These are phyloP conservation scores for Zeuzera pyrina DNA, from an alignment of 2,888 invertebrate genomes.

Conservation along the genomic window DNA sequence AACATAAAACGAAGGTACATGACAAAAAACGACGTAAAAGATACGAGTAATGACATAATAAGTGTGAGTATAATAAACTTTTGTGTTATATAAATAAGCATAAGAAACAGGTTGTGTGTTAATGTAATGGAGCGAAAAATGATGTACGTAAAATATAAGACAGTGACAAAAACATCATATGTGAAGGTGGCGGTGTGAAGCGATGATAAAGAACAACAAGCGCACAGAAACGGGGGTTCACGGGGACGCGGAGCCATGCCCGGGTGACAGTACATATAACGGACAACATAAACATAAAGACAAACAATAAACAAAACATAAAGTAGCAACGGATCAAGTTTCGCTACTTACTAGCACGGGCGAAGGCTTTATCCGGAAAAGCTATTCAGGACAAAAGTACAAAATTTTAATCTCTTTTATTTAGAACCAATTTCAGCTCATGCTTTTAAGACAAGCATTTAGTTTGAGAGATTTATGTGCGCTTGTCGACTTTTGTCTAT, in stretches of 20 bases:
- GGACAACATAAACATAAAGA: conserved; percentile 34
- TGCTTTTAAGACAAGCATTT: conserved; percentile 50
- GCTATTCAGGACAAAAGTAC: conserved; percentile 80
- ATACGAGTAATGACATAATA: no score
- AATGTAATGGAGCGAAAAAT: no score
- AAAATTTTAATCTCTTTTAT: conserved; percentile 32
- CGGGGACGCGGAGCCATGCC: conserved; percentile 66
- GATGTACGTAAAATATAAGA: no score
- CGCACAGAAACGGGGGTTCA: conserved; percentile 65
- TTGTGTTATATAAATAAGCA: no score
- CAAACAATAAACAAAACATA: conserved; percentile 33
- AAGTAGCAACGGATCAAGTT: conserved; percentile 60
- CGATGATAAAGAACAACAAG: conserved; percentile 67
- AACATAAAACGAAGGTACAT: no score
- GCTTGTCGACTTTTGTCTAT: conserved; percentile 57
- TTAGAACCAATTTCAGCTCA: conserved; percentile 46
- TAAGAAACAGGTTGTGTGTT: no score
- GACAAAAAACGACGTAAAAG: no score
- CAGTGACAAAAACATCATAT: no score
- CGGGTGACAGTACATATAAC: conserved; percentile 39
- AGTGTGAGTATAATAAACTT: no score
- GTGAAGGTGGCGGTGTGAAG: conserved; percentile 24
- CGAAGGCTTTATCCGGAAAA: conserved; percentile 99
- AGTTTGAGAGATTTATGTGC: conserved; percentile 51
- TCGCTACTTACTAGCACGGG: conserved; percentile 97